Percentiles rank a stretch among this genome's conserved stretches.
phyloP scores from a whole-genome alignment of 2,797 vertebrate genomes.

The Diplodus puntazzo region DNA sequence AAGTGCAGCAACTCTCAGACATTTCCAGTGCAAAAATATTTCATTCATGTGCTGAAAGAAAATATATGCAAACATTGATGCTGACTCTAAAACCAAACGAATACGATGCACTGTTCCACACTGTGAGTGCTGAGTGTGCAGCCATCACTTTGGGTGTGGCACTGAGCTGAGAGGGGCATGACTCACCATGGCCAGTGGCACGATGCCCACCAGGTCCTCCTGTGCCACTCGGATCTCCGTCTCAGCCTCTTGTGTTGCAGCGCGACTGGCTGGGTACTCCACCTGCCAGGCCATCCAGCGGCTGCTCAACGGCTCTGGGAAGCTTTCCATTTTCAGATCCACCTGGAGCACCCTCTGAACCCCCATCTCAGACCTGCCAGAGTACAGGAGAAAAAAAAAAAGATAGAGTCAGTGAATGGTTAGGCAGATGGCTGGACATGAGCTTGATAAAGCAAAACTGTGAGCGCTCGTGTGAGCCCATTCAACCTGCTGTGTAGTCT shows the following conservation, averaged over 20 bases:
- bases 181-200: conserved; percentile 96
- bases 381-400: conserved; percentile 17
- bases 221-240: conserved; percentile 93
- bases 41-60: conserved; percentile 18
- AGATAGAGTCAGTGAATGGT: conserved; percentile 42
- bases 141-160: conserved; percentile 26
- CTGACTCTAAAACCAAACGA: conserved; percentile 18
- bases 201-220: conserved; percentile 92
- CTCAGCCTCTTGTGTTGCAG: conserved; percentile 85
- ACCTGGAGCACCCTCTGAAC: conserved; percentile 92
- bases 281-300: conserved; percentile 96
- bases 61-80: conserved; percentile 40
- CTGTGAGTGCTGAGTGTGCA: conserved; percentile 19
- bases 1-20: conserved; percentile 12
- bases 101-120: conserved; percentile 18
- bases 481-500: conserved; percentile 40
- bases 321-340: conserved; percentile 92
- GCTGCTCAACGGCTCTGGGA: conserved; percentile 90
- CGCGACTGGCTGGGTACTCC: conserved; percentile 90
- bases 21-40: conserved; percentile 22
- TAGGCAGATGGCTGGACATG: conserved; percentile 38
- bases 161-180: conserved; percentile 39
- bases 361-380: conserved; percentile 86
- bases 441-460: conserved; percentile 3
- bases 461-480: conserved; percentile 22